Base-by-base conservation (phyloP, 2,888 invertebrate genomes). In the Lycia hirtaria region DNA sequence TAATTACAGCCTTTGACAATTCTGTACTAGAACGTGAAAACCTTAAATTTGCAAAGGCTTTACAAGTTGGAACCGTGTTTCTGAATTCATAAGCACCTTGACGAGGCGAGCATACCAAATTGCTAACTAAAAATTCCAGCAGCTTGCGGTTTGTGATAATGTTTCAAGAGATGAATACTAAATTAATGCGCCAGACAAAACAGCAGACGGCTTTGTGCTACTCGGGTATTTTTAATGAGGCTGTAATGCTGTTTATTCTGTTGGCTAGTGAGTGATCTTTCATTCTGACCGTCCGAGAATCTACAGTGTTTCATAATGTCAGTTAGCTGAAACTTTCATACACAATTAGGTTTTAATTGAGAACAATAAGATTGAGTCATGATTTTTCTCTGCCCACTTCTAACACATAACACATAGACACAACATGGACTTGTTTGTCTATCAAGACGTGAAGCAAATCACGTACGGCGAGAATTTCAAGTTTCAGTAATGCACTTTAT, bases 161-260 rank as follows among this genome's bases (percentile, higher is more conserved):
- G 40, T 50, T 45, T 51, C 43, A 56, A 48, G 55, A 55, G 55
- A 48, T 55, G 54, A 55, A 55, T 55, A 55, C 45, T 9, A 59
- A 51, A 55, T 55, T 35, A 41, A 35, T 22, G 10, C 22, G 12
- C 41, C 35, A 52, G 37, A 48, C 47, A 52, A 20, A 47, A 24
- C 20, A 12, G 24, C 17, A 24, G 30, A 17, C 26, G 33, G 22
- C 32, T 33, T 33, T 20, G 10, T 47, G 2, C 41, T 41, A 41
- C 2, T 1, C 9, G 30, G 10, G 12, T 2, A 24, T 24, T 30
- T 41, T 41, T 24, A n/a, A 19, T 19, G 44, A 30, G 20, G 3
- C 19, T 30, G 10, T 28, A 32, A 19, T 19, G 5, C 4, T 30
- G 44, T 32, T 44, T 30, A 17, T 30, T 44, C n/a, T 10, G 30